Evolutionary conservation across 2,797 vertebrate genomes (phyloP).

Genomic region (Tauraco hartlaubi): DNA sequence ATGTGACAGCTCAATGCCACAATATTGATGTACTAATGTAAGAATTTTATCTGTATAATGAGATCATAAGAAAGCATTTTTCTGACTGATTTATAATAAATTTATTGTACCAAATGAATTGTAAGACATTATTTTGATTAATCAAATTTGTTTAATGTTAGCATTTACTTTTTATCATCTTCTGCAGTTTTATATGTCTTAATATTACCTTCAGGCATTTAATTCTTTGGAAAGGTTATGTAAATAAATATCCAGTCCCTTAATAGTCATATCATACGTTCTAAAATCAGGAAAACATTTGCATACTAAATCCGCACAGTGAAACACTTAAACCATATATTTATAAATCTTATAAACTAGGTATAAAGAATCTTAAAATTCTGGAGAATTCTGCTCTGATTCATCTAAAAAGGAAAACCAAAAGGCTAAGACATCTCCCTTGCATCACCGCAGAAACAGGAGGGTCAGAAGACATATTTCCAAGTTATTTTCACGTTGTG

Average conservation of each 20-base stretch:
- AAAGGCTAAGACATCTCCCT: neutral
- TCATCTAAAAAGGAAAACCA: neutral
- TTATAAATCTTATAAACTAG: neutral
- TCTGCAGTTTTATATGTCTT: neutral
- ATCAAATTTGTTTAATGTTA: neutral
- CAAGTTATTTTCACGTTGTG: neutral
- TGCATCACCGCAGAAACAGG: neutral
- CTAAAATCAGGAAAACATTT: neutral
- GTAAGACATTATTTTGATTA: neutral
- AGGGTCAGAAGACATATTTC: neutral
- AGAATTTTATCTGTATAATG: neutral
- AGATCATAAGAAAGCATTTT: neutral
- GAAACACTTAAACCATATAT: neutral
- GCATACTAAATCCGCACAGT: neutral
- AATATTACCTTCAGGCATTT: neutral
- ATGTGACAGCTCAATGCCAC: neutral
- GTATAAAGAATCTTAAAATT: neutral
- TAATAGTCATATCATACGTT: neutral
- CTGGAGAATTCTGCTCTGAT: neutral
- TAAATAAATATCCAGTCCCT: neutral
- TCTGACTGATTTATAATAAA: neutral
- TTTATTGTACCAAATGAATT: neutral
- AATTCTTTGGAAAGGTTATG: neutral
- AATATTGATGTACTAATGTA: neutral
- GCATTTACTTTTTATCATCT: neutral